These are phyloP conservation scores for Dendroctonus valens DNA, from an alignment of 1,140 invertebrate species.

Conservation along the genomic window DNA sequence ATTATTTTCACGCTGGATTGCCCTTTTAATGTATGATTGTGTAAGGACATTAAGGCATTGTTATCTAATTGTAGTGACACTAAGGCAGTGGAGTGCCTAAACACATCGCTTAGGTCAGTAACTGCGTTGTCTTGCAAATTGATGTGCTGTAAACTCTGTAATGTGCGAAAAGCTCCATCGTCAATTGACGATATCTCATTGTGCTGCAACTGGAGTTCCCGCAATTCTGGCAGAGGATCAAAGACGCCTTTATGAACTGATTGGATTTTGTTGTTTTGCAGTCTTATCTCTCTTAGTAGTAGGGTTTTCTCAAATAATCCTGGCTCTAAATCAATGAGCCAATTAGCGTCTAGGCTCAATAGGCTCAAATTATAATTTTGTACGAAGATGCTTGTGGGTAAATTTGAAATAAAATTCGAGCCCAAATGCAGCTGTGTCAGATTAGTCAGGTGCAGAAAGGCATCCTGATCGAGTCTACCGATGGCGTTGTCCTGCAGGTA, in stretches of 20 bases:
- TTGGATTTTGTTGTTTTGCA: conserved; percentile 81
- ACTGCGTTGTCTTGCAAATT: conserved; percentile 83
- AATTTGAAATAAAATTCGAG: conserved; percentile 77
- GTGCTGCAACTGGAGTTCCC: conserved; percentile 85
- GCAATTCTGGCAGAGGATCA: conserved; percentile 71
- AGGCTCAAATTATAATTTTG: conserved; percentile 73
- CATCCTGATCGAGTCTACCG: conserved; percentile 67
- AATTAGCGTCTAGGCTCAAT: conserved; percentile 88
- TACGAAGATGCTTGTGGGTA: conserved; percentile 73
- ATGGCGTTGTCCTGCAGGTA: conserved; percentile 88
- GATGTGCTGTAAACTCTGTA: conserved; percentile 82
- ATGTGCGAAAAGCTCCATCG: conserved; percentile 75
- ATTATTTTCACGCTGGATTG: conserved; percentile 83
- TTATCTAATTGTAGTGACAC: conserved; percentile 83
- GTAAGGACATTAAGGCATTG: conserved; percentile 76
- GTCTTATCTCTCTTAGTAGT: conserved; percentile 75
- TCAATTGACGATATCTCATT: conserved; percentile 81
- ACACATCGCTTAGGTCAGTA: conserved; percentile 75
- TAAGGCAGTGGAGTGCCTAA: conserved; percentile 72
- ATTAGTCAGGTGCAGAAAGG: conserved; percentile 70
- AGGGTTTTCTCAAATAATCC: conserved; percentile 75
- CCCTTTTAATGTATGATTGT: conserved; percentile 74
- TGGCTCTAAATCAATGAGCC: conserved; percentile 75
- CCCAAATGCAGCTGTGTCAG: conserved; percentile 81
- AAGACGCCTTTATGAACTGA: conserved; percentile 77